These are phyloP conservation scores for Romanogobio albipinnatus DNA, from an alignment of 2,113 vertebrate species.

Conservation along the genomic window DNA sequence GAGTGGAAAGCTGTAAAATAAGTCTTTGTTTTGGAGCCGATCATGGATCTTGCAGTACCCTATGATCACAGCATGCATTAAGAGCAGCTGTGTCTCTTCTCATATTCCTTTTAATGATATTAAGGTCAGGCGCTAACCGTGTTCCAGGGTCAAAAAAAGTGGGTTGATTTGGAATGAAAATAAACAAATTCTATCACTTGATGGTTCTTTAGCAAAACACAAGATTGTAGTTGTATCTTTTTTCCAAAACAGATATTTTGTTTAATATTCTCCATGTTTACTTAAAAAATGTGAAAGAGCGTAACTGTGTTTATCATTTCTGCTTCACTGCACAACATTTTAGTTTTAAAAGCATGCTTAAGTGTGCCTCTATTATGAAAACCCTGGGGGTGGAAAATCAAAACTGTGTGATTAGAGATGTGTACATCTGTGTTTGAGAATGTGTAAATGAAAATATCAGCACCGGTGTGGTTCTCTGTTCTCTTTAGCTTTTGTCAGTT, in stretches of 20 bases:
- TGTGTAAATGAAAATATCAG: not conserved
- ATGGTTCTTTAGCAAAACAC: conserved; percentile 31
- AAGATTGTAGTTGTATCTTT: not conserved
- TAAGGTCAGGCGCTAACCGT: conserved; percentile 40
- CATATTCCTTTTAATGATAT: conserved; percentile 56
- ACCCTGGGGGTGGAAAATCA: not conserved
- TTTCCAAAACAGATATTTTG: conserved; percentile 1
- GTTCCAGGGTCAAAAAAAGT: conserved; percentile 52
- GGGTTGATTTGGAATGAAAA: conserved; percentile 47
- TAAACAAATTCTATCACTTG: conserved; percentile 43
- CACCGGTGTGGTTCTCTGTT: not conserved
- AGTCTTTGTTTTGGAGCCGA: conserved; percentile 39
- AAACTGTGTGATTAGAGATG: conserved; percentile 22
- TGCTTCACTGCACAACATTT: not conserved
- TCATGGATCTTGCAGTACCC: conserved; percentile 19
- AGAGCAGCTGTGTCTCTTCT: conserved; percentile 53
- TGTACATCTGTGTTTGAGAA: conserved; percentile 13
- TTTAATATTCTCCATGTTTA: conserved; percentile 8
- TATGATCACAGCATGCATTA: conserved; percentile 42
- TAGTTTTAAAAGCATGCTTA: not conserved
- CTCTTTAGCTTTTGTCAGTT: conserved; percentile 19
- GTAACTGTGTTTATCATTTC: not conserved
- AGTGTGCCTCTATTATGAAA: not conserved
- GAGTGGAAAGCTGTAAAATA: conserved; percentile 19
- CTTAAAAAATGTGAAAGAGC: not conserved